These are phyloP conservation scores for Drosophila kikkawai DNA, from an alignment of 1,140 invertebrate genomes.

Conservation along the genomic window DNA sequence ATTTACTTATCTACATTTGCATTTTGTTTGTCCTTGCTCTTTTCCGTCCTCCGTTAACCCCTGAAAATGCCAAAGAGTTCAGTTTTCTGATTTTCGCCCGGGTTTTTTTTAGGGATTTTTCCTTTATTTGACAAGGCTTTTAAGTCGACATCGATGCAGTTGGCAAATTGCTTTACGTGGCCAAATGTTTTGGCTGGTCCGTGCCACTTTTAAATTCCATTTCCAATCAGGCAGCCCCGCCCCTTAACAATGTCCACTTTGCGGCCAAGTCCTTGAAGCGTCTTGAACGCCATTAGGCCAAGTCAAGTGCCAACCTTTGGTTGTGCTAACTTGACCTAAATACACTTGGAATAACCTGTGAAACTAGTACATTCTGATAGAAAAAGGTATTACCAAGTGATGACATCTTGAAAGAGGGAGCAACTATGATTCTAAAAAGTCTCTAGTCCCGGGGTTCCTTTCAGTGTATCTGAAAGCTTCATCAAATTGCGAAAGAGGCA, in stretches of 20 bases:
- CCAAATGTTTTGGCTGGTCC: constrained; percentile 23
- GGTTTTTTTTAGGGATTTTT: background rate
- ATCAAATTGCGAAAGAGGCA: constrained; percentile 1
- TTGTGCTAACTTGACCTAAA: constrained; percentile 6
- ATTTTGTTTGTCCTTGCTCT: constrained; percentile 53
- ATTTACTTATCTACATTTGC: constrained; percentile 57
- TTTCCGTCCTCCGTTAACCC: constrained; percentile 1
- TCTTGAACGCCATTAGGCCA: constrained; percentile 53
- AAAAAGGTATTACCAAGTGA: background rate
- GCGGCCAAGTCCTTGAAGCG: constrained; percentile 55
- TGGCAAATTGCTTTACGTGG: constrained; percentile 60
- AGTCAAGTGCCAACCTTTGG: constrained; percentile 25
- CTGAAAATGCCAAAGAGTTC: constrained; percentile 38
- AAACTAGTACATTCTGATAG: no score
- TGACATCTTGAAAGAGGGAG: background rate
- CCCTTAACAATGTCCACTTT: constrained; percentile 34
- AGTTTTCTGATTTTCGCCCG: constrained; percentile 6
- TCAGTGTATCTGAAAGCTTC: constrained; percentile 12
- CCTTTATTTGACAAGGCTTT: constrained; percentile 52
- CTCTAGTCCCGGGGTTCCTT: background rate
- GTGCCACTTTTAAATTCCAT: constrained; percentile 50
- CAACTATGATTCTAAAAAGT: no score
- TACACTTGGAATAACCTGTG: constrained; percentile 5
- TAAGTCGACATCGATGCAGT: constrained; percentile 56
- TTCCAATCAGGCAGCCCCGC: constrained; percentile 31